Conservation (phyloP, 2,888 invertebrate species). For the Sphinx pinastri region DNA sequence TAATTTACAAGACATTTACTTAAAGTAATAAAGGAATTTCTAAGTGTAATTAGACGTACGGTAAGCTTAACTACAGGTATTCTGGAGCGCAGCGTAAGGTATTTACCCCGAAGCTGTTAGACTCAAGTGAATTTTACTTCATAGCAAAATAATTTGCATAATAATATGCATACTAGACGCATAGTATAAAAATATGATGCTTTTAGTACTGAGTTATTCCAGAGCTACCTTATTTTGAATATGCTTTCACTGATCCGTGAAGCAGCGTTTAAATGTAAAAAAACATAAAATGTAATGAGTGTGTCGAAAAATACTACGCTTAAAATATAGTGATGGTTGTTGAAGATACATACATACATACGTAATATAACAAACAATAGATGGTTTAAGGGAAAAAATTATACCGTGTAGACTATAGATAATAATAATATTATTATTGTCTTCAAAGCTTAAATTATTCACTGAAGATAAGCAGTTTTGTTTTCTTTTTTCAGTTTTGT, state of each 20-base stretch:
- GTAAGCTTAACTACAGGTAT: slow-evolving; percentile 14
- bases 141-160: slow-evolving; percentile 17
- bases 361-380: no score
- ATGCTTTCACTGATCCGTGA: not conserved
- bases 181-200: not conserved
- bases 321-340: no score
- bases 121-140: slow-evolving; percentile 16
- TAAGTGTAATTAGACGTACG: slow-evolving; percentile 11
- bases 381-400: no score
- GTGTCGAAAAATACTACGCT: no score
- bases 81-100: not conserved
- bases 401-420: no score
- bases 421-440: no score
- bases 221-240: not conserved
- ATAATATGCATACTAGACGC: slow-evolving; percentile 9
- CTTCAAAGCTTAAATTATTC: no score
- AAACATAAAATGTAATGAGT: no score
- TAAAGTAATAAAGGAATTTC: not conserved
- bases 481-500: no score
- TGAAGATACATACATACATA: no score
- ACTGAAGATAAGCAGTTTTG: no score
- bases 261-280: no score
- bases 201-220: not conserved
- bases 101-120: slow-evolving; percentile 10
- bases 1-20: not conserved